phyloP scores from a whole-genome alignment of 2,113 vertebrate species.

The Myotis davidii region DNA sequence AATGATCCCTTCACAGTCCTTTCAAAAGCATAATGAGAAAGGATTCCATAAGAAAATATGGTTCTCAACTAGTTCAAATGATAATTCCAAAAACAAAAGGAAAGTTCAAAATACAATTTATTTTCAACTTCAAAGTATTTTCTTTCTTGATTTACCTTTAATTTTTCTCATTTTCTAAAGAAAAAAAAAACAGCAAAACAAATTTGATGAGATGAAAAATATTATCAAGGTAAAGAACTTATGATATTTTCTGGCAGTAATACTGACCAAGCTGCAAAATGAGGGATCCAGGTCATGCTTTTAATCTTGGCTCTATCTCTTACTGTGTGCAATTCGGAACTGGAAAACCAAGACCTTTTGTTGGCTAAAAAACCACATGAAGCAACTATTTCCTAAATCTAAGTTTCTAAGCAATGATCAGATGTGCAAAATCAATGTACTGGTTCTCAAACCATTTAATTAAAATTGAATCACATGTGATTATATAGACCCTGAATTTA shows the following conservation, averaged over 20 bases:
- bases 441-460: not conserved
- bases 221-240: not conserved
- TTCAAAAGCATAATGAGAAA: not conserved
- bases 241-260: not conserved
- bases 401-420: not conserved
- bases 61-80: not conserved
- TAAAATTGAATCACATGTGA: not conserved
- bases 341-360: not conserved
- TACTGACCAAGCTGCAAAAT: not conserved
- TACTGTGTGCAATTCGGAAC: not conserved
- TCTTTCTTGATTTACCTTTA: not conserved
- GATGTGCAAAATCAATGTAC: not conserved
- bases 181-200: not conserved
- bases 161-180: slow-evolving; percentile 22
- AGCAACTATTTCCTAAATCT: not conserved
- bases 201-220: not conserved
- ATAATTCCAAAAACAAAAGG: not conserved
- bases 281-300: not conserved
- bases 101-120: not conserved
- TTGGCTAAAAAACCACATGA: not conserved
- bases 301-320: not conserved
- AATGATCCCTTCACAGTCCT: not conserved
- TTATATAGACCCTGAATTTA: not conserved
- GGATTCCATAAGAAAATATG: not conserved
- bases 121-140: not conserved